Base-by-base conservation (phyloP, 2,888 invertebrate genomes). In the Dynastes maya region DNA sequence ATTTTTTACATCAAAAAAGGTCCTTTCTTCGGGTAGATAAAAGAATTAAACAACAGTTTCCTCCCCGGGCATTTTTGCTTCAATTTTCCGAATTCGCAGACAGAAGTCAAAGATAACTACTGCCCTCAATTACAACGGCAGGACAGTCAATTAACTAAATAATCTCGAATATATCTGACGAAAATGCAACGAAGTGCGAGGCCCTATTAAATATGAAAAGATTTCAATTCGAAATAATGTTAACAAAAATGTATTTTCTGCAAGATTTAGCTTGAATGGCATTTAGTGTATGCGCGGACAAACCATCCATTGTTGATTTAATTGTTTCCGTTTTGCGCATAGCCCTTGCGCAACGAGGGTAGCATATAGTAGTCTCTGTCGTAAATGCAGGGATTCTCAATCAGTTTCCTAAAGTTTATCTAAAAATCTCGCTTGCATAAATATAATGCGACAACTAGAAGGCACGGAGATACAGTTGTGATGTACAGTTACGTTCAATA, bases 221-320 rank as follows among this genome's bases (percentile, higher is more conserved):
- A 87, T 86, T 87, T 87, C 86, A 85, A 85, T 86, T 85, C 85
- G 85, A 87, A 88, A 88, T 87, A 86, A 85, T 86, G 83, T 82
- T 85, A 84, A 87, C 87, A 87, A 88, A 88, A 88, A 87, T 86
- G 86, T 86, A 87, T 89, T 88, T 88, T 89, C 88, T 88, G 88
- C 88, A 88, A 89, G 89, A 89, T 88, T 89, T 88, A 86, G 84
- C 86, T 84, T 86, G 87, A 88, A 89, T 88, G 83, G 87, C 85
- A 84, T 85, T 85, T 85, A 85, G 85, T 86, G 86, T 86, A 86
- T 86, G 86, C 86, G 85, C 82, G 87, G 86, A 87, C 88, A 88
- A 89, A 88, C 88, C 89, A 87, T 88, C 88, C 89, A 89, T 89
- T 89, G 89, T 89, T 88, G 87, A 88, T 89, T 89, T 89, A 89